These are phyloP conservation scores for Tenthredo livida DNA, from an alignment of 2,888 invertebrate genomes.

Conservation along the genomic window DNA sequence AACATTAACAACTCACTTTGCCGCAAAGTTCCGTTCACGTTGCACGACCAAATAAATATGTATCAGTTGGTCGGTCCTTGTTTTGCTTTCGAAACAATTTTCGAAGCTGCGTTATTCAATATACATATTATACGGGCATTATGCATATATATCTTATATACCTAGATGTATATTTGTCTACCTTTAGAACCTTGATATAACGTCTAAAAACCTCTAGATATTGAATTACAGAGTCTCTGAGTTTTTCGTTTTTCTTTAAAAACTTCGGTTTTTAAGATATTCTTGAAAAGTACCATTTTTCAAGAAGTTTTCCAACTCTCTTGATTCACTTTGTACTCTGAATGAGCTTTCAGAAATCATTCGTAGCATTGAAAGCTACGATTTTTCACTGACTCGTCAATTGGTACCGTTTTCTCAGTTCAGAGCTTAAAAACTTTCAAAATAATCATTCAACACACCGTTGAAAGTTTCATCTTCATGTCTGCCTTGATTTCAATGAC, in stretches of 20 bases:
- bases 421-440: not conserved
- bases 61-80: constrained; percentile 26
- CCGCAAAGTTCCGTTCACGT: constrained; percentile 10
- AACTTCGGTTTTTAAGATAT: not conserved
- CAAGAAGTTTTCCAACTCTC: not conserved
- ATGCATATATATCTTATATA: not conserved
- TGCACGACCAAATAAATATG: constrained; percentile 31
- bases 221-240: not conserved
- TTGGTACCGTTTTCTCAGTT: not conserved
- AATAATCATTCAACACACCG: not conserved
- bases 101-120: constrained; percentile 8
- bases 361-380: not conserved
- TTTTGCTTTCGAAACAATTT: constrained; percentile 26
- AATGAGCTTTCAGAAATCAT: not conserved
- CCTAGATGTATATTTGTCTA: not conserved
- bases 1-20: constrained; percentile 44
- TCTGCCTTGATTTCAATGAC: not conserved
- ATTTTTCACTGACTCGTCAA: not conserved
- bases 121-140: not conserved
- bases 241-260: not conserved
- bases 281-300: not conserved
- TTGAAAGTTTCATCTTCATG: not conserved
- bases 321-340: not conserved
- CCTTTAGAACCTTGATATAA: not conserved
- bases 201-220: not conserved